Evolutionary conservation across 2,888 invertebrate species (phyloP).

Genomic region (Smittia aterrima): DNA sequence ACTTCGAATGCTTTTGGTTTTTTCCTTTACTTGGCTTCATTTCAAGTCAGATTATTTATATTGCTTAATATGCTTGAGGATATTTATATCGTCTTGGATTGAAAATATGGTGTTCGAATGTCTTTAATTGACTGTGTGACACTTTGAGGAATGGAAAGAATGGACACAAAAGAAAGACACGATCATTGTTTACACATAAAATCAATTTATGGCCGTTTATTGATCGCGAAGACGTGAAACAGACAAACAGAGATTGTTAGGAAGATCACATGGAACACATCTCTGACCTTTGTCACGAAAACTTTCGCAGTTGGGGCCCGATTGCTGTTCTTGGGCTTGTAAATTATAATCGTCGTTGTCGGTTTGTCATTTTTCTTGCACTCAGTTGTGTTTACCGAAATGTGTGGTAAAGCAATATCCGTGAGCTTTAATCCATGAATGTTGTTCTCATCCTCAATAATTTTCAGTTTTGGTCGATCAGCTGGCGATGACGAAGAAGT

Average conservation of each 20-base stretch:
- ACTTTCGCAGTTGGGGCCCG: constrained; percentile 39
- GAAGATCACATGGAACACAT: not conserved
- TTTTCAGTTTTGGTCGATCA: constrained; percentile 26
- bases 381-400: constrained; percentile 38
- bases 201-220: not conserved
- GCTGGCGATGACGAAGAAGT: constrained; percentile 4
- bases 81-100: not conserved
- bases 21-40: not conserved
- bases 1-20: too few species aligned
- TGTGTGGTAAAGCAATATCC: constrained; percentile 36
- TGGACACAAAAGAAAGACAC: not conserved
- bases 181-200: not conserved
- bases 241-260: not conserved
- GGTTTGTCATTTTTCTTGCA: constrained; percentile 39
- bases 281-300: constrained; percentile 33
- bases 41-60: not conserved
- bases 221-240: not conserved
- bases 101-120: not conserved
- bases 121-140: constrained; percentile 8
- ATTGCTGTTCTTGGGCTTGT: constrained; percentile 39
- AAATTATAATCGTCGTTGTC: constrained; percentile 34
- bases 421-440: constrained; percentile 32
- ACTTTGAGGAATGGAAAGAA: not conserved
- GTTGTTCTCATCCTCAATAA: constrained; percentile 32
- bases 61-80: not conserved